Evolutionary conservation across 2,113 vertebrate species (phyloP).

Genomic region (Aegotheles bennettii): DNA sequence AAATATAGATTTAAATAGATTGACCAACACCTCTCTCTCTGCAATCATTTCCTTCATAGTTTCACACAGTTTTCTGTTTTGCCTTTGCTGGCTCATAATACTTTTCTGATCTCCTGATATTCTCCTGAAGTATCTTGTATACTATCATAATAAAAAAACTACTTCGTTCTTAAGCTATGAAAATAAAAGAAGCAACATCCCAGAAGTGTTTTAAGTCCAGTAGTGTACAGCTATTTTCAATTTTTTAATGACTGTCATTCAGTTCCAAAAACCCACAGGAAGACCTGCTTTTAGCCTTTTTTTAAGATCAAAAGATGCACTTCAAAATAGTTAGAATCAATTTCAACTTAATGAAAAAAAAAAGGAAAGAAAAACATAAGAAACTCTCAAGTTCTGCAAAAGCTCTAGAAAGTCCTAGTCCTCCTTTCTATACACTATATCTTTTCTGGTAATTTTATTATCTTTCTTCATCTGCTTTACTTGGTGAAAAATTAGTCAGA

Average conservation of each 20-base stretch:
- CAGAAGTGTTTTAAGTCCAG: background rate
- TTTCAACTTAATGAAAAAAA: background rate
- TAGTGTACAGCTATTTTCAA: background rate
- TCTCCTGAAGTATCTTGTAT: background rate
- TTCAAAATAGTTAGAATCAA: slow-evolving; percentile 3
- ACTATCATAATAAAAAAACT: background rate
- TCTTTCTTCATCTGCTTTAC: background rate
- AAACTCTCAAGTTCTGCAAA: background rate
- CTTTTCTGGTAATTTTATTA: background rate
- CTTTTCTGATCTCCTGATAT: background rate
- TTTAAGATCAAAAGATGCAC: slow-evolving; percentile 12
- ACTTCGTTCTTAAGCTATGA: background rate
- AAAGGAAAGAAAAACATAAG: background rate
- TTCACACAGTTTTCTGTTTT: background rate
- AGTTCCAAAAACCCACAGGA: background rate
- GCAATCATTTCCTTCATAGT: background rate
- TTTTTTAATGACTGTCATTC: background rate
- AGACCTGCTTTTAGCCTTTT: background rate
- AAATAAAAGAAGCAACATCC: background rate
- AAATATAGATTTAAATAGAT: background rate
- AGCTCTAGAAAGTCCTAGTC: background rate
- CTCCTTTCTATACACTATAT: background rate
- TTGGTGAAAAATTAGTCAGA: background rate
- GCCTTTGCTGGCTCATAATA: background rate
- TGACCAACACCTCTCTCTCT: background rate